These are phyloP conservation scores for Netelia inedita DNA, from an alignment of 2,888 invertebrate species.

Conservation along the genomic window DNA sequence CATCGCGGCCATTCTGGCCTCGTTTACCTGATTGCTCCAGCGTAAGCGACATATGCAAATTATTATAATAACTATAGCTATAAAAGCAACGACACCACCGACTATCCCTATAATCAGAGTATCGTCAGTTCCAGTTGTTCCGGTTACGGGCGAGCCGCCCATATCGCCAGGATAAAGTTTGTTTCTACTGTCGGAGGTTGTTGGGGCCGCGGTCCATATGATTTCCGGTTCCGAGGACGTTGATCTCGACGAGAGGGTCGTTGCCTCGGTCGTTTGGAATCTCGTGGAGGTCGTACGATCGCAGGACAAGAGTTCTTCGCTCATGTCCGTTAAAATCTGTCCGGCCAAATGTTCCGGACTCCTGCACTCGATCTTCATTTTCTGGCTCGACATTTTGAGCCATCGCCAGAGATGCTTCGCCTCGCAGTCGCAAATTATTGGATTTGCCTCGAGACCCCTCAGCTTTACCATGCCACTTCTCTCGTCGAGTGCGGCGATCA, in stretches of 20 bases:
- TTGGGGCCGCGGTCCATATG: conserved; percentile 95
- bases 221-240: conserved; percentile 91
- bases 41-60: conserved; percentile 94
- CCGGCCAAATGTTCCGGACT: conserved; percentile 90
- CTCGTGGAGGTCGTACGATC: conserved; percentile 88
- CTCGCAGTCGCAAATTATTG: conserved; percentile 94
- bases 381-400: conserved; percentile 86
- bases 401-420: conserved; percentile 92
- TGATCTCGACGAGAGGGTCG: conserved; percentile 86
- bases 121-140: conserved; percentile 92
- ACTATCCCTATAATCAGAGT: conserved; percentile 98
- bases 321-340: conserved; percentile 90
- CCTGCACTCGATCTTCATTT: conserved; percentile 88
- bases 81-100: conserved; percentile 96
- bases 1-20: conserved; percentile 80
- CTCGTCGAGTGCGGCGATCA: conserved; percentile 93
- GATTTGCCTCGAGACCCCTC: conserved; percentile 91
- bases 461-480: conserved; percentile 91
- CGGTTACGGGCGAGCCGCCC: conserved; percentile 81
- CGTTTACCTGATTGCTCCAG: conserved; percentile 86
- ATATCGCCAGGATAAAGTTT: conserved; percentile 87
- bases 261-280: conserved; percentile 83
- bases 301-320: conserved; percentile 93
- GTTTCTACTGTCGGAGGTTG: conserved; percentile 87
- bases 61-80: conserved; percentile 94